Evolutionary conservation across 2,888 invertebrate genomes (phyloP), one percentile per base, ranked within the genome.

Genomic region (Tenthredo mesomela): DNA sequence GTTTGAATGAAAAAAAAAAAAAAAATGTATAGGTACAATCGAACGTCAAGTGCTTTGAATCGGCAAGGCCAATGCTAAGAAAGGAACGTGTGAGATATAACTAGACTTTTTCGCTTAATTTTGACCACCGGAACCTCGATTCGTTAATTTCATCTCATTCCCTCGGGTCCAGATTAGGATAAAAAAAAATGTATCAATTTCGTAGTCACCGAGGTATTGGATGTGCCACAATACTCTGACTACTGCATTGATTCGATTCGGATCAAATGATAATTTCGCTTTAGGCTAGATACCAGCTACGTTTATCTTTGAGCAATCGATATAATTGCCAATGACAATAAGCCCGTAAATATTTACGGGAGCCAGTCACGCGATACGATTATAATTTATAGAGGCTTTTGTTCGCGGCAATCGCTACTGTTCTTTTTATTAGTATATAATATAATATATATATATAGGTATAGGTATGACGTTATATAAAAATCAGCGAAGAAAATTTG

Each of bases 311-410:
- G 43, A 73, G 43, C 21, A 73, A 73, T 73, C 73, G 43, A 21
- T 43, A 21, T 73, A 73, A 73, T 73, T 73, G 73, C 12, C 73
- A 43, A 73, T 67, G 67, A 67, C 67, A 67, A 67, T 67, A 18
- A 67, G 33, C 33, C 33, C 2, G 73, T 73, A 43, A 43, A 73
- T 43, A 43, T 43, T 40, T n/a, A 43, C 73, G 15, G 73, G 43
- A 73, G 40, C 73, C 10, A n/a, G 73, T 67, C 73, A 73, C 21
- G 73, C 43, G 73, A 73, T 73, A 73, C 43, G 21, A 40, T 73
- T 15, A 10, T 37, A 43, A n/a, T 70, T 37, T 70, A 37, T n/a
- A 18, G 18, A 12, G 43, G n/a, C 40, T 43, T 73, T 73, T 15
- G 73, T 21, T 9, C 43, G 73, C 43, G 73, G 21, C 9, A 1